A percentile compares a stretch with the other conserved stretches of the same genome.
phyloP scores from a whole-genome alignment of 2,797 vertebrate genomes.

The Coregonus sp. region DNA sequence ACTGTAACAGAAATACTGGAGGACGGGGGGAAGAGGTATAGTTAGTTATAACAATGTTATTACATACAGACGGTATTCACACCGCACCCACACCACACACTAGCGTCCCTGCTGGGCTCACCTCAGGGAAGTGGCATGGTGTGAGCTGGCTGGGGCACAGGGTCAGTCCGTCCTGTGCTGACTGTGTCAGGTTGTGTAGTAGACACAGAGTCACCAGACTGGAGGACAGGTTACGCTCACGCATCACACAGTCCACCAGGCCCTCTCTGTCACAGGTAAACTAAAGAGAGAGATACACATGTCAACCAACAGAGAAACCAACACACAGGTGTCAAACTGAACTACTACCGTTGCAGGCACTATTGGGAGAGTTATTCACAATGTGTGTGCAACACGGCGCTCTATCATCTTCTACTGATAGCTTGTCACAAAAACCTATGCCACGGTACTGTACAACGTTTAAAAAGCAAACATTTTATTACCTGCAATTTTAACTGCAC shows the following conservation, averaged over 20 bases:
- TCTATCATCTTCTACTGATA: no score
- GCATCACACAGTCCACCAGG: slow-evolving; percentile 77
- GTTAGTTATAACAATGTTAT: not conserved
- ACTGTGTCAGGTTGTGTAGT: slow-evolving; percentile 82
- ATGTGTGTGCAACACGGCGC: no score
- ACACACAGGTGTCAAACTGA: not conserved
- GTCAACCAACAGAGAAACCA: not conserved
- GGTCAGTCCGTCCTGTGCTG: slow-evolving; percentile 71
- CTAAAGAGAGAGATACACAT: slow-evolving; percentile 63
- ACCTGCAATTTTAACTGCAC: not conserved
- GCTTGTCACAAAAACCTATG: no score
- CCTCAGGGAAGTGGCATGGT: slow-evolving; percentile 92
- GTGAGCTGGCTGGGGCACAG: slow-evolving; percentile 77
- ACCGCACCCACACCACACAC: slow-evolving; percentile 10
- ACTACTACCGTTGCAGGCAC: no score
- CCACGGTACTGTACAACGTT: no score
- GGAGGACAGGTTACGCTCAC: slow-evolving; percentile 76
- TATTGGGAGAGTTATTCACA: no score
- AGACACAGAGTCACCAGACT: slow-evolving; percentile 79
- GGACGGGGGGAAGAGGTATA: not conserved
- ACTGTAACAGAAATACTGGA: slow-evolving; percentile 92
- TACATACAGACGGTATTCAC: not conserved
- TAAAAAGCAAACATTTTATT: no score
- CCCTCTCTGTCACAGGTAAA: slow-evolving; percentile 85
- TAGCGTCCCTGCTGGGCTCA: slow-evolving; percentile 53